Evolutionary conservation across 37 sponge, comb jelly and placozoan species (phyloP).

Genomic region (Mnemiopsis leidyi): DNA sequence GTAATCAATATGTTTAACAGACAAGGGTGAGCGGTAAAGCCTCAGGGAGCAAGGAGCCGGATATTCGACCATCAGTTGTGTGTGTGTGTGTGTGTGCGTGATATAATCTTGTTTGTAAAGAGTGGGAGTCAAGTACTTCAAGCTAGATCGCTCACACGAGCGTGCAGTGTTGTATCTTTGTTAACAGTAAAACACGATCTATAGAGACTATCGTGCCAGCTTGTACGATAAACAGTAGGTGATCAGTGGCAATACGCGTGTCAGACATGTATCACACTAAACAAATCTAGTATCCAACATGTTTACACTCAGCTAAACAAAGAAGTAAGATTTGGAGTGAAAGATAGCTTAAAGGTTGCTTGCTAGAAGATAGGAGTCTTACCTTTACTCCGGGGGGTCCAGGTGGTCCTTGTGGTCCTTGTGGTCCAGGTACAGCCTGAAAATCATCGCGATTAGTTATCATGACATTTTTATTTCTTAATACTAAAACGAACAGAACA

Average conservation of each 20-base stretch:
- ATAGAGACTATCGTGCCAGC: background rate
- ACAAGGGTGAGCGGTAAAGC: background rate
- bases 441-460: background rate
- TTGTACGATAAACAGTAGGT: background rate
- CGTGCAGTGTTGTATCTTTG: no score
- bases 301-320: background rate
- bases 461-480: no score
- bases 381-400: slow-evolving; percentile 10
- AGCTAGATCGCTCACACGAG: no score
- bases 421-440: background rate
- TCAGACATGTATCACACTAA: no score
- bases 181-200: background rate
- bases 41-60: no score
- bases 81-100: no score
- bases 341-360: background rate
- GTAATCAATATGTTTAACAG: background rate
- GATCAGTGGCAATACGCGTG: background rate
- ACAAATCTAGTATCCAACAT: no score
- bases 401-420: slow-evolving; percentile 30
- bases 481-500: no score
- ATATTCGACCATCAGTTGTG: no score
- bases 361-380: background rate
- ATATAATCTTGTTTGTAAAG: no score
- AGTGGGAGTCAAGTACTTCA: no score
- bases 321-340: background rate